These are phyloP conservation scores for Microcebus tavaratra DNA, from an alignment of 2,113 vertebrate genomes.

Conservation along the genomic window DNA sequence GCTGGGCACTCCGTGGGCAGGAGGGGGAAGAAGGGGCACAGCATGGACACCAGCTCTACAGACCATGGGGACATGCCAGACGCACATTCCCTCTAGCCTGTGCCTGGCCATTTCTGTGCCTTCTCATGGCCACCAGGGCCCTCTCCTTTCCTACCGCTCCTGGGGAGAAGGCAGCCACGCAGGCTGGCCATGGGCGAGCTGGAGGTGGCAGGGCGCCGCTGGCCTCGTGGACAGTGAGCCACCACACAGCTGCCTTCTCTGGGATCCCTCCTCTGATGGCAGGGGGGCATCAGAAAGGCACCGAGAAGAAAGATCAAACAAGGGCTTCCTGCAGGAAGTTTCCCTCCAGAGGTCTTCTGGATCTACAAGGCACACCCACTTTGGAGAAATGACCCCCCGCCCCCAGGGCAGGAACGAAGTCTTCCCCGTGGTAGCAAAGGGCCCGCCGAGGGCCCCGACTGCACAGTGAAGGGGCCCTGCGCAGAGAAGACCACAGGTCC, in stretches of 20 bases:
- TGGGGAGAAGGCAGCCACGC: not conserved
- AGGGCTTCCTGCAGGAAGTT: fast-evolving
- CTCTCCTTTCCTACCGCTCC: not conserved
- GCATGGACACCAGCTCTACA: fast-evolving
- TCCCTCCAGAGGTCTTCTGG: not conserved
- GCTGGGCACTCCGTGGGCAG: fast-evolving
- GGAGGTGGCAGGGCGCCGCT: not conserved
- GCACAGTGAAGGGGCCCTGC: not conserved
- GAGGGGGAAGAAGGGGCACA: too few relatives aligned
- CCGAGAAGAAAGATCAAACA: fast-evolving
- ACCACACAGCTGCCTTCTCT: fast-evolving
- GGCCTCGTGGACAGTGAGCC: not conserved
- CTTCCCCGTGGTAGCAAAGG: not conserved
- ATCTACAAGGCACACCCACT: not conserved
- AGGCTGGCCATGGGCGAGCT: fast-evolving
- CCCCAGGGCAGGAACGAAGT: not conserved
- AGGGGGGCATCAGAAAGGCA: too few relatives aligned
- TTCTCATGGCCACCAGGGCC: not conserved
- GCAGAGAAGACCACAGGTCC: too few relatives aligned
- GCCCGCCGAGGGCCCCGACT: too few relatives aligned
- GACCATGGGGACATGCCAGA: fast-evolving
- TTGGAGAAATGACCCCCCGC: fast-evolving
- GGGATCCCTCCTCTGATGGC: not conserved
- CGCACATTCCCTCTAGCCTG: fast-evolving
- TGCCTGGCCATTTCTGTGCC: fast-evolving